These are phyloP conservation scores for Battus philenor DNA, from an alignment of 1,140 invertebrate species.

Conservation along the genomic window DNA sequence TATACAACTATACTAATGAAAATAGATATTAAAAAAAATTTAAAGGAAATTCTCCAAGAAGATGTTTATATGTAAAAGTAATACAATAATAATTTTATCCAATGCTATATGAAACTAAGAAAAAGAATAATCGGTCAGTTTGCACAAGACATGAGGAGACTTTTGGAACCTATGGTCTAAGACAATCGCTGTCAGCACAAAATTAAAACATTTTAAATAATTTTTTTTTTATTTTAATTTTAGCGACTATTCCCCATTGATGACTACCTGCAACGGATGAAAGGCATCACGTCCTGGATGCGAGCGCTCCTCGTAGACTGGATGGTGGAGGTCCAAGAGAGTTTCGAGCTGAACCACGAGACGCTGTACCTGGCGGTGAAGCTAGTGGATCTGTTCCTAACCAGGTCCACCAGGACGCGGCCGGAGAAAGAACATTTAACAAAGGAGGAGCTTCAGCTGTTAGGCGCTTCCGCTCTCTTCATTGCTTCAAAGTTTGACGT, in stretches of 20 bases:
- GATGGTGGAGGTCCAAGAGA: slow-evolving; percentile 99
- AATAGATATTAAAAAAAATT: no score
- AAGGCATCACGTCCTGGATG: slow-evolving; percentile 88
- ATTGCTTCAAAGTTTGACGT: slow-evolving; percentile 98
- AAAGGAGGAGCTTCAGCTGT: slow-evolving; percentile 89
- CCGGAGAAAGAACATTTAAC: slow-evolving; percentile 77
- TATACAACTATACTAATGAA: no score
- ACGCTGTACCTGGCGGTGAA: slow-evolving; percentile 98
- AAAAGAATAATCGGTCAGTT: no score
- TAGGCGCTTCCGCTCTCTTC: slow-evolving; percentile 94
- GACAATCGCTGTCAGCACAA: no score
- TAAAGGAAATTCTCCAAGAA: no score
- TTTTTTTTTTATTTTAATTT: no score
- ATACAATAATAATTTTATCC: no score
- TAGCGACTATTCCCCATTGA: slow-evolving; percentile 82
- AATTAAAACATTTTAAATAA: no score
- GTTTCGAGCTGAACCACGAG: slow-evolving; percentile 98
- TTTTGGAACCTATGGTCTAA: no score
- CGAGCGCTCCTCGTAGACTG: slow-evolving; percentile 95
- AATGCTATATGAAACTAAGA: no score
- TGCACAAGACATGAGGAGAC: no score
- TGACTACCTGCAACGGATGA: slow-evolving; percentile 89
- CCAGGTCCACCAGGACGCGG: slow-evolving; percentile 49
- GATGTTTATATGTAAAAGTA: no score
- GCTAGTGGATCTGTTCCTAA: slow-evolving; percentile 93